Base-by-base conservation (phyloP, 2,797 vertebrate genomes). In the Trematomus bernacchii region DNA sequence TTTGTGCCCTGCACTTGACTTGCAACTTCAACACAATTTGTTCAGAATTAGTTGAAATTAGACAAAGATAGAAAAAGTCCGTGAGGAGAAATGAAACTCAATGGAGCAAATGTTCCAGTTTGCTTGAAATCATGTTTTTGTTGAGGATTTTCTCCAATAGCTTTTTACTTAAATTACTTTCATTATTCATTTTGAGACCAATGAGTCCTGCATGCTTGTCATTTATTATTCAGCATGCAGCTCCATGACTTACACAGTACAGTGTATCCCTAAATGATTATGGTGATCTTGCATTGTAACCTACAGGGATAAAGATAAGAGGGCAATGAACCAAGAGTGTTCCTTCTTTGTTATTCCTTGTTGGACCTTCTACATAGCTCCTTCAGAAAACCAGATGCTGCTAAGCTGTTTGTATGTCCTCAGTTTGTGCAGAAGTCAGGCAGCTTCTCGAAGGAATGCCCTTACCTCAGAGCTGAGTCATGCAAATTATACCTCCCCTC, bases 401-500 rank as follows among this genome's bases (percentile, higher is more conserved):
- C 9, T 16, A 3, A 77, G 54, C 37, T 66, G 53, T 68, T 61
- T 65, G 61, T 27, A 47, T 51, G 50, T 66, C 19, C 21, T 3
- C 40, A 66, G 58, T 63, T 9, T 47, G 64, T 73, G 67, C 57
- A 67, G 58, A 37, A 73, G 50, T 23, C 33, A 58, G 19, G 40
- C 65, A 61, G 61, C 69, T 66, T 40, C 46, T 9, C 6, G 18
- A 6, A 77, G 69, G 87, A 85, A 86, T 89, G 73, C 46, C 75
- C 63, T 76, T 74, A 80, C 76, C 74, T 86, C 80, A 85, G 82
- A 86, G 69, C 74, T 68, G 85, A 86, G 76, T 80, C 84, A 89
- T 82, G 73, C 64, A 83, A 80, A 77, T 86, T 79, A 85, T 70
- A 70, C 67, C 71, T 73, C 72, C 59, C 23, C 11, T 43, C 58